Conservation (phyloP, 2,797 vertebrate genomes). For the Esox lucius region DNA sequence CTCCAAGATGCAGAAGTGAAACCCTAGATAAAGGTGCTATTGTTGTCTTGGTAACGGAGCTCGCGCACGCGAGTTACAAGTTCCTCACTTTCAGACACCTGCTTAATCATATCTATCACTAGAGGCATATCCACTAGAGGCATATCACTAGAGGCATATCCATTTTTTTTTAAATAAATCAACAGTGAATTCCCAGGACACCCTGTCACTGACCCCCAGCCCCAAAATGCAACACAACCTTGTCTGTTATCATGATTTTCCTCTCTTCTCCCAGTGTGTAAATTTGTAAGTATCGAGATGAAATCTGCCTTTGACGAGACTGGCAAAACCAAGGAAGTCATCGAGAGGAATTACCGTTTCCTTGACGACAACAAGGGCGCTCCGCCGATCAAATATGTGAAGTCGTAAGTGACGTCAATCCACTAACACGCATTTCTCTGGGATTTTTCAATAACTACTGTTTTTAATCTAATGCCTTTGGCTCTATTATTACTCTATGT, state of each 20-base stretch:
- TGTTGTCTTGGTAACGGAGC: no score
- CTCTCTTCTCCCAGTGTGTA: conserved; percentile 80
- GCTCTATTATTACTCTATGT: not conserved
- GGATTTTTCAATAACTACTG: not conserved
- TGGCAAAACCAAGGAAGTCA: conserved; percentile 89
- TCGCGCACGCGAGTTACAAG: no score
- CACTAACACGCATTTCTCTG: not conserved
- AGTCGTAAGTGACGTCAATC: conserved; percentile 84
- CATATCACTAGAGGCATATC: not conserved
- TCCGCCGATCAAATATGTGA: conserved; percentile 87
- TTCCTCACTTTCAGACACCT: not conserved
- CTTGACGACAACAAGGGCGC: conserved; percentile 85
- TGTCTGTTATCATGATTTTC: not conserved
- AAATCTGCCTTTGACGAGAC: conserved; percentile 95
- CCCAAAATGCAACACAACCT: not conserved
- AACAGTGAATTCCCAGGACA: no score
- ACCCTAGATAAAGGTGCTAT: not conserved
- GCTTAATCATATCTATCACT: not conserved
- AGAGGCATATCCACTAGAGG: not conserved
- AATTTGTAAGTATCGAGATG: conserved; percentile 93
- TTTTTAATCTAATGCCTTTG: not conserved
- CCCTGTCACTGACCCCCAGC: not conserved
- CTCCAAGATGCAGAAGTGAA: not conserved
- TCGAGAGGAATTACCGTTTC: conserved; percentile 89
- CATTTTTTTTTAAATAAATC: no score